Conservation (phyloP, 2,113 vertebrate genomes). For the Phrynosoma blainvillii region DNA sequence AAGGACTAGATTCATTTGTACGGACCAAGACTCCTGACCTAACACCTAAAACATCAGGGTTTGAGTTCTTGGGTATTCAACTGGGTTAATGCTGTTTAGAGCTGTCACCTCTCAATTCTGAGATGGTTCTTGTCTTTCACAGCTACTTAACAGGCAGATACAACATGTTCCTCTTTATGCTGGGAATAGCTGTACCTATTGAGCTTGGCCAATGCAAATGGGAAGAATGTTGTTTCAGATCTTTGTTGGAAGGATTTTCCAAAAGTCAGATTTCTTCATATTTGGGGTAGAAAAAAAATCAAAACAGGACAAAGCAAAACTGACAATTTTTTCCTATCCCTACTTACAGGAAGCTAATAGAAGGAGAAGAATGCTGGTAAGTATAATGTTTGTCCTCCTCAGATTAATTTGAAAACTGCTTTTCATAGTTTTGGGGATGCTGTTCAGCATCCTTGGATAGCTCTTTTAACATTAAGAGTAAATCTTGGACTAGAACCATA, state of each 20-base stretch:
- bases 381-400: not conserved
- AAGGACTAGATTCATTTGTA: no score
- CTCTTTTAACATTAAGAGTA: no score
- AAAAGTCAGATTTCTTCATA: not conserved
- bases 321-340: not conserved
- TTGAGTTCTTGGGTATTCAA: not conserved
- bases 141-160: not conserved
- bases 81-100: not conserved
- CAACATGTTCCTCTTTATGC: not conserved
- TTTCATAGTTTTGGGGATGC: not conserved
- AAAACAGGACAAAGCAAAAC: not conserved
- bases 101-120: not conserved
- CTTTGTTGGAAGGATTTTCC: not conserved
- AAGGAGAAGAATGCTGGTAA: constrained; percentile 92
- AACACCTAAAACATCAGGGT: not conserved
- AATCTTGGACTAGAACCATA: no score
- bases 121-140: no score
- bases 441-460: no score
- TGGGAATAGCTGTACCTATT: not conserved
- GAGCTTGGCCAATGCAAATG: no score
- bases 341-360: constrained; percentile 86
- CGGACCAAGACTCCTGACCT: no score
- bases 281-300: not conserved
- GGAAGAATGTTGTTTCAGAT: not conserved
- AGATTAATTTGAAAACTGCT: not conserved